Conservation (phyloP, 2,113 vertebrate genomes). For the Kryptolebias marmoratus region DNA sequence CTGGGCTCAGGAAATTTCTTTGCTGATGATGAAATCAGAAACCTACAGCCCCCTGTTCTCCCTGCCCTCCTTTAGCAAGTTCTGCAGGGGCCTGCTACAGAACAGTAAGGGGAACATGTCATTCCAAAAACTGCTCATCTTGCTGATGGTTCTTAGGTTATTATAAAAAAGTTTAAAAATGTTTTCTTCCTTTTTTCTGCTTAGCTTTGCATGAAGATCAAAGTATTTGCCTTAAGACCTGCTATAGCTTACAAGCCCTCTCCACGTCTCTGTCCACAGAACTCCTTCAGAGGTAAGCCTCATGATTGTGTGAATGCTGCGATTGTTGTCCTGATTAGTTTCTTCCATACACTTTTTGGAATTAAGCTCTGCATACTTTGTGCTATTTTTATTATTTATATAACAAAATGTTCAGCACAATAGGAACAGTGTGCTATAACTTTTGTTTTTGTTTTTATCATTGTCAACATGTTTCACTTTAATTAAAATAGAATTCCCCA, state of each 20-base stretch:
- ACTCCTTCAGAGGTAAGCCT: slow-evolving; percentile 89
- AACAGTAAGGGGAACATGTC: slow-evolving; percentile 84
- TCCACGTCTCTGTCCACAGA: slow-evolving; percentile 91
- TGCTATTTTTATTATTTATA: too few species aligned
- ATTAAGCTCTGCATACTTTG: too few species aligned
- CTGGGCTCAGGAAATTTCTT: slow-evolving; percentile 94
- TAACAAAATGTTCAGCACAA: too few species aligned
- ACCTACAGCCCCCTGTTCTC: slow-evolving; percentile 95
- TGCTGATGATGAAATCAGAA: slow-evolving; percentile 96
- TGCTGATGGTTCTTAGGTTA: neutral
- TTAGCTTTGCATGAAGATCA: slow-evolving; percentile 92
- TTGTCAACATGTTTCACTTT: too few species aligned
- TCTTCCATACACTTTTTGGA: too few species aligned
- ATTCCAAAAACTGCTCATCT: neutral
- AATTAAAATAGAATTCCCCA: too few species aligned
- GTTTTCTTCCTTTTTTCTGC: neutral
- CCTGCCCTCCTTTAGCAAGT: slow-evolving; percentile 93
- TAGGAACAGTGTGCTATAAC: too few species aligned
- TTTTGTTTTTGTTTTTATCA: too few species aligned
- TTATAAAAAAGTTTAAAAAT: neutral
- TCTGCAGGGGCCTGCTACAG: slow-evolving; percentile 93
- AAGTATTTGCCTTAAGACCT: slow-evolving; percentile 90
- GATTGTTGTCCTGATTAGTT: too few species aligned
- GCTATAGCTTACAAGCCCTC: slow-evolving; percentile 90
- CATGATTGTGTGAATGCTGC: neutral